Conservation (phyloP, 2,113 vertebrate species). For the Rhegmatorhina hoffmannsi region DNA sequence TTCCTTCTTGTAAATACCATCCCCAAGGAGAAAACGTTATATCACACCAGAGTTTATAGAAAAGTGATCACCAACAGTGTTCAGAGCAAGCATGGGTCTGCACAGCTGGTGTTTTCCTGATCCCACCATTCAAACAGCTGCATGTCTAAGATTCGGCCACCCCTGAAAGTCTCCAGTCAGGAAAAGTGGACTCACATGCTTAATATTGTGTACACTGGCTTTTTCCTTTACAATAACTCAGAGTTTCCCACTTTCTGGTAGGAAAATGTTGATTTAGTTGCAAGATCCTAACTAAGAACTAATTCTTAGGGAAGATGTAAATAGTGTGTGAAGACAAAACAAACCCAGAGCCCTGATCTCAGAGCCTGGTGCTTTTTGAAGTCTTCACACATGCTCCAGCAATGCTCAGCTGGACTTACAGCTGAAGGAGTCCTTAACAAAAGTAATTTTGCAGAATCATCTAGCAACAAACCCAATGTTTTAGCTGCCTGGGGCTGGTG, state of each 20-base stretch:
- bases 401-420: neutral
- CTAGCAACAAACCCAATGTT: neutral
- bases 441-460: neutral
- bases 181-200: neutral
- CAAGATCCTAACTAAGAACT: neutral
- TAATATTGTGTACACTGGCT: neutral
- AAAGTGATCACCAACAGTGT: neutral
- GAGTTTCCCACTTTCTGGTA: neutral
- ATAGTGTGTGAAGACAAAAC: neutral
- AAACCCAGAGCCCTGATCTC: neutral
- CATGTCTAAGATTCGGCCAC: neutral
- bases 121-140: neutral
- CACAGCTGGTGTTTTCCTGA: neutral
- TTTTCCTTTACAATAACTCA: neutral
- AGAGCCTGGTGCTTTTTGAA: neutral
- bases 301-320: neutral
- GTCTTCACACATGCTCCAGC: neutral
- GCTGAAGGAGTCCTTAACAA: neutral
- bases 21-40: neutral
- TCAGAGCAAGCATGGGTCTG: neutral
- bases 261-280: neutral
- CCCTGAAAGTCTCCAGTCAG: neutral
- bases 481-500: neutral
- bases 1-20: neutral
- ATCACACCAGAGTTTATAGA: neutral